Evolutionary conservation across 2,888 invertebrate genomes (phyloP), one percentile per base, ranked within the genome.

Genomic region (Molorchus minor): DNA sequence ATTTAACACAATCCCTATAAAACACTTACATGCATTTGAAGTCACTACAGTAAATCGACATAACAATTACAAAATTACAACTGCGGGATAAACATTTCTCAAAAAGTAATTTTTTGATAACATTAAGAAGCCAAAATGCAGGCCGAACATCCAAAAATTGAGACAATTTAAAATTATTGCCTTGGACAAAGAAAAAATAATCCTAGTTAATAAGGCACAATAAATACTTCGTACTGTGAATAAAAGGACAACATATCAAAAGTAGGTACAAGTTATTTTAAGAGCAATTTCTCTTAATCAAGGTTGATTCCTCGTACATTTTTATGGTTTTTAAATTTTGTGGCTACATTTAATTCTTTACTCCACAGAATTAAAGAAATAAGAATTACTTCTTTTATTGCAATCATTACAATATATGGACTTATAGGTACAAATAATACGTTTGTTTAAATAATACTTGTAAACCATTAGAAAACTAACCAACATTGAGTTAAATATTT

Each of bases 131-230:
- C 21, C 43, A 25, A 12, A 43, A n/a, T 17, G 3, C 25, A 43
- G 43, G 43, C 43, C 13, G 25, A 2, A 49, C 47, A 49, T 49
- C 47, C 20, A 49, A 47, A 49, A 20, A 36, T 49, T 49, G 13
- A 36, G n/a, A 36, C 21, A 47, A 4, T 35, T 21, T 33, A 33
- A 25, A 33, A 33, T 33, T 33, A 10, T 33, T 33, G 33, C 12
- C 33, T 33, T 33, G 3, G 17, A 17, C 16, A 46, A 30, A 13
- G 12, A n/a, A 20, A 15, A 49, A 49, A 29, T 15, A 49, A 49
- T 2, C 19, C n/a, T 17, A 36, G 20, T 10, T 2, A 21, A 10
- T 49, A 49, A 49, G 47, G 47, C 47, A 49, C 47, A 21, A 49
- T 49, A 35, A 43, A 21, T 21, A 2, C 17, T 49, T 49, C 36